A percentile compares a stretch with the other conserved stretches of the same genome.
phyloP scores from a whole-genome alignment of 1,140 invertebrate species.

The Zaprionus gabonicus region DNA sequence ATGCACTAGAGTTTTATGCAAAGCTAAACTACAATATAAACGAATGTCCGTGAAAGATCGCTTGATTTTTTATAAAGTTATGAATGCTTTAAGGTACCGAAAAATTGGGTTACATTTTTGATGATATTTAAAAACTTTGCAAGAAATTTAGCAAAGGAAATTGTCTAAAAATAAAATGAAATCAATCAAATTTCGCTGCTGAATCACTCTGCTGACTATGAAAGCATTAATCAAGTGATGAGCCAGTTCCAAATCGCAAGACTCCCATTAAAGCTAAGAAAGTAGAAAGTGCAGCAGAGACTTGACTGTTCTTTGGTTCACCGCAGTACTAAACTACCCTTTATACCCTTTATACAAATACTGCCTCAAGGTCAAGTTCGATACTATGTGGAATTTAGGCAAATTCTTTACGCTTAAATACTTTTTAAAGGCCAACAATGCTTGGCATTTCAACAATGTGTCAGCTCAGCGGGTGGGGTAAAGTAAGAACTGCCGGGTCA shows the following conservation, averaged over 20 bases:
- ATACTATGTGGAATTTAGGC: neutral
- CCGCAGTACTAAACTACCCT: too few species aligned
- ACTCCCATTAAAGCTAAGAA: neutral
- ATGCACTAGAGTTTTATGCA: too few species aligned
- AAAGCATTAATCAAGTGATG: neutral
- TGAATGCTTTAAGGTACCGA: too few species aligned
- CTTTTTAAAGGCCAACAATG: neutral
- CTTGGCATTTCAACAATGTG: conserved; percentile 1
- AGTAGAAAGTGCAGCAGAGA: too few species aligned
- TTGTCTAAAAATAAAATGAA: too few species aligned
- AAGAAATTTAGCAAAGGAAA: too few species aligned
- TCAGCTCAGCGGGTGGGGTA: neutral
- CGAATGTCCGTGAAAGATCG: too few species aligned
- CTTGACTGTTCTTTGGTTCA: too few species aligned
- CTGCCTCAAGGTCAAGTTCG: neutral
- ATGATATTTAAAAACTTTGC: too few species aligned
- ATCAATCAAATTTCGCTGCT: neutral
- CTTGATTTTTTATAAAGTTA: too few species aligned
- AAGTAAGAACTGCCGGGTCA: neutral
- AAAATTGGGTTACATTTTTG: too few species aligned
- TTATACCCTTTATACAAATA: neutral
- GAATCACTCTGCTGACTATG: neutral
- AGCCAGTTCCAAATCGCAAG: neutral
- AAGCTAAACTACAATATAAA: too few species aligned
- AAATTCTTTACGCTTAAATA: conserved; percentile 11